Evolutionary conservation across 2,888 invertebrate genomes (phyloP).

Genomic region (Drosophila paranaensis): DNA sequence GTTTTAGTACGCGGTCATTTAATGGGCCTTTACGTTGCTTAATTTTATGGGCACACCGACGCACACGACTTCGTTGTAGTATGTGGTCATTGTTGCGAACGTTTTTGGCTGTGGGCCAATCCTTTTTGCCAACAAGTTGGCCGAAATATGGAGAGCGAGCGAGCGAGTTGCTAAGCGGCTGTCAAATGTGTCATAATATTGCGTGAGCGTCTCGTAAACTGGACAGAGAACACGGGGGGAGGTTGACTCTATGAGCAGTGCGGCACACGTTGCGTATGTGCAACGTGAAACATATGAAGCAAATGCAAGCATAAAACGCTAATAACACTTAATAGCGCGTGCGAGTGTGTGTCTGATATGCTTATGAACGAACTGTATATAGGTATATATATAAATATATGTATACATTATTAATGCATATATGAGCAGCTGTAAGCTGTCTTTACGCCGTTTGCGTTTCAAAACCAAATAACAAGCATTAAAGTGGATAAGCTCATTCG

Average conservation of each 20-base stretch:
- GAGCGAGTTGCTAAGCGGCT: conserved; percentile 11
- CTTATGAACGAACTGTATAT: background rate
- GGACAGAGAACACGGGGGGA: background rate
- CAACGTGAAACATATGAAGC: conserved; percentile 25
- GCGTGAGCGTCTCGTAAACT: conserved; percentile 28
- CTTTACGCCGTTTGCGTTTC: background rate
- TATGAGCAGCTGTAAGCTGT: background rate
- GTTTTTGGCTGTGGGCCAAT: conserved; percentile 4
- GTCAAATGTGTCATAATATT: conserved; percentile 36
- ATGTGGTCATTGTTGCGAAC: conserved; percentile 38
- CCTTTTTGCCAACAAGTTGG: conserved; percentile 22
- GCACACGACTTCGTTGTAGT: conserved; percentile 12
- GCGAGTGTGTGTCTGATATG: background rate
- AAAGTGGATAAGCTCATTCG: conserved; percentile 41
- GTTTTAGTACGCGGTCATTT: conserved; percentile 36
- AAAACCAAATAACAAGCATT: conserved; percentile 14
- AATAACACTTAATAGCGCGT: conserved; percentile 52
- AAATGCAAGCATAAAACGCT: conserved; percentile 54
- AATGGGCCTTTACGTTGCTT: conserved; percentile 40
- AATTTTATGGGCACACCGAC: conserved; percentile 42
- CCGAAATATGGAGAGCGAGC: conserved; percentile 6
- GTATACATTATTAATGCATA: conserved; percentile 24
- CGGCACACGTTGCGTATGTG: conserved; percentile 47
- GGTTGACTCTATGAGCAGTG: too few species aligned
- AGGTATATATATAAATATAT: too few species aligned